Percentiles rank a stretch among this genome's conserved stretches.
Conservation (phyloP, 2,113 vertebrate genomes). For the Mola mola region DNA sequence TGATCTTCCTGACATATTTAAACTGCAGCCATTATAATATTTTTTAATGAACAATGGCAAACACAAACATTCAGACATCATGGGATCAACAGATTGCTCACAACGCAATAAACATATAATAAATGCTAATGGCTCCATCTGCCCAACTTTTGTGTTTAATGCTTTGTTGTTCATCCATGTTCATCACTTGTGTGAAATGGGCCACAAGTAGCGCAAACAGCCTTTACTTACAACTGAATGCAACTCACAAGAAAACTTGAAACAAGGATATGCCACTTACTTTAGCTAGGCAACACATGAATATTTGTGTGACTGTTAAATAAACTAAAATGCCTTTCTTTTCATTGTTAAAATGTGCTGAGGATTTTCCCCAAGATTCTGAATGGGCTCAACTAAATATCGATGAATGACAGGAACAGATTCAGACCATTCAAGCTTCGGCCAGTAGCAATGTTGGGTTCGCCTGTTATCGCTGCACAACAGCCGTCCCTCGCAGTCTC, state of each 20-base stretch:
- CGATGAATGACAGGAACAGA: constrained; percentile 52
- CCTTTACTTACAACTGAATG: too few relatives aligned
- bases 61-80: constrained; percentile 25
- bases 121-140: constrained; percentile 55
- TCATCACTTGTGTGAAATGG: background rate
- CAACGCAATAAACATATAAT: constrained; percentile 23
- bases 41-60: constrained; percentile 1
- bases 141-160: constrained; percentile 47
- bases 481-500: constrained; percentile 36
- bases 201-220: constrained; percentile 4
- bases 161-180: constrained; percentile 22
- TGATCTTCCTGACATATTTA: background rate
- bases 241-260: background rate
- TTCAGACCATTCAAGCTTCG: constrained; percentile 58
- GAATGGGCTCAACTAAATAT: constrained; percentile 21
- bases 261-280: background rate
- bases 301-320: too few relatives aligned
- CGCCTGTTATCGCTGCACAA: constrained; percentile 44
- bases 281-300: background rate
- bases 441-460: constrained; percentile 41
- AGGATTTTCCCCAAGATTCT: constrained; percentile 15
- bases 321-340: too few relatives aligned
- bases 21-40: background rate
- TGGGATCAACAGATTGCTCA: constrained; percentile 37
- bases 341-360: background rate